Evolutionary conservation across 2,113 vertebrate genomes (phyloP), one percentile per base, ranked within the genome.

Genomic region (Heliornis fulica): DNA sequence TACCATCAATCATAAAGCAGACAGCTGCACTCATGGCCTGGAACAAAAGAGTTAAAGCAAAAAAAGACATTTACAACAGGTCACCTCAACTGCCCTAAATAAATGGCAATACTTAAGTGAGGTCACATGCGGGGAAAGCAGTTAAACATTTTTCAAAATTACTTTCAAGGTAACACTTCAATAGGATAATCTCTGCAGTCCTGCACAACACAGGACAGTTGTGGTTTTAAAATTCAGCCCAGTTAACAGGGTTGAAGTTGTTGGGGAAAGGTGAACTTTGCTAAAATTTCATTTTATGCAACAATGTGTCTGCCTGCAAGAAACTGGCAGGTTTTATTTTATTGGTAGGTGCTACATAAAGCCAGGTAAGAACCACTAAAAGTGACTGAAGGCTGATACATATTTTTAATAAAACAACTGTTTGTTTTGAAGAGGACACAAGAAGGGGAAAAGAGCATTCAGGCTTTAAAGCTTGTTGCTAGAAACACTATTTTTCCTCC

Each of bases 11-110:
- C 99, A 99, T 99, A 87, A 99, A 99, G 97, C 99, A 99, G 74
- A 99, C 99, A 23, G 99, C 99, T 43, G 99, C 99, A 69, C 99
- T 99, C 99, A 99, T 99, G 11, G 99, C 99, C 99, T 99, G 97
- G 51, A 96, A 97, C 28, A 97, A 96, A 97, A 80, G 61, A 81
- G 41, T 57, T 93, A 84, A 91, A 91, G 74, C 40, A 80, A 74
- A 94, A 85, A 77, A 28, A 1, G 0, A 2, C 0, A 2, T 83
- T 94, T n/a, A 94, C 21, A 60, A 45, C 21, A 28, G 48, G 66
- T 86, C 68, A 57, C 28, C 75, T 91, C 32, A 72, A 36, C n/a
- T 50, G 36, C 71, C 40, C 71, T 34, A 64, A 51, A 78, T 63
- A 74, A 48, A 64, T 61, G 13, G 59, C 63, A 92, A 6, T 28